Percentiles rank a stretch among this genome's conserved stretches.
phyloP scores from a whole-genome alignment of 2,888 invertebrate genomes.

The Erebia palarica region DNA sequence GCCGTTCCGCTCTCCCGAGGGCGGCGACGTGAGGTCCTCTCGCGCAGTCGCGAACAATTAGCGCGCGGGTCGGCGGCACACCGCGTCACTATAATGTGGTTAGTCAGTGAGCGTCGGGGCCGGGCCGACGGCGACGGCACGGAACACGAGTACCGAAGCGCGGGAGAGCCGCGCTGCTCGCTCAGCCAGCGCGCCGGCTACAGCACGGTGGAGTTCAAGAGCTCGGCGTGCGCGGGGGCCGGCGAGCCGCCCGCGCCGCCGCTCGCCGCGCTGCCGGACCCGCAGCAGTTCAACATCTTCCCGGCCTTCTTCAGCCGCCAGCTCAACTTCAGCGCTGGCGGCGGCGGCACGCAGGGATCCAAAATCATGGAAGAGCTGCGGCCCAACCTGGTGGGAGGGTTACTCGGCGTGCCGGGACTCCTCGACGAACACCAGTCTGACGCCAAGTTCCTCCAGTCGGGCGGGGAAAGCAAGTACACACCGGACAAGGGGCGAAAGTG shows the following conservation, averaged over 20 bases:
- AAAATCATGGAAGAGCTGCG: slow-evolving; percentile 94
- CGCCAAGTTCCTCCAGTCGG: slow-evolving; percentile 80
- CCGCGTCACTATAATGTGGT: slow-evolving; percentile 84
- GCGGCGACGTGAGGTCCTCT: slow-evolving; percentile 67
- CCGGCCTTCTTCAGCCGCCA: slow-evolving; percentile 95
- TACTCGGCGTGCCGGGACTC: slow-evolving; percentile 89
- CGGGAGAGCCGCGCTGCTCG: slow-evolving; percentile 75
- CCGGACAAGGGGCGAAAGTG: slow-evolving; percentile 86
- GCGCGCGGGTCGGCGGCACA: slow-evolving; percentile 72
- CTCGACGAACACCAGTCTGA: slow-evolving; percentile 88
- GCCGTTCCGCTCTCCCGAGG: slow-evolving; percentile 71
- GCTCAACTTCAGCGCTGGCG: slow-evolving; percentile 89
- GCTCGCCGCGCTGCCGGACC: slow-evolving; percentile 84
- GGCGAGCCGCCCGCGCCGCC: slow-evolving; percentile 77
- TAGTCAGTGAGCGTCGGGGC: slow-evolving; percentile 85
- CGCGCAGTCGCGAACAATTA: slow-evolving; percentile 82
- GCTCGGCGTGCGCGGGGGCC: slow-evolving; percentile 86
- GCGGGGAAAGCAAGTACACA: slow-evolving; percentile 81
- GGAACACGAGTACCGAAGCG: slow-evolving; percentile 70
- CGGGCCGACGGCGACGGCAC: slow-evolving; percentile 80
- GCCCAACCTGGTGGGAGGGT: slow-evolving; percentile 90
- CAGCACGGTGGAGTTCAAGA: slow-evolving; percentile 93
- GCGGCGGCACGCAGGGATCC: slow-evolving; percentile 86
- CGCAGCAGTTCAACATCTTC: slow-evolving; percentile 95
- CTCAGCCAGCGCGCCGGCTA: slow-evolving; percentile 79